A percentile compares a stretch with the other conserved stretches of the same genome.
phyloP scores from a whole-genome alignment of 2,888 invertebrate species.

The Diplolepis rosae region DNA sequence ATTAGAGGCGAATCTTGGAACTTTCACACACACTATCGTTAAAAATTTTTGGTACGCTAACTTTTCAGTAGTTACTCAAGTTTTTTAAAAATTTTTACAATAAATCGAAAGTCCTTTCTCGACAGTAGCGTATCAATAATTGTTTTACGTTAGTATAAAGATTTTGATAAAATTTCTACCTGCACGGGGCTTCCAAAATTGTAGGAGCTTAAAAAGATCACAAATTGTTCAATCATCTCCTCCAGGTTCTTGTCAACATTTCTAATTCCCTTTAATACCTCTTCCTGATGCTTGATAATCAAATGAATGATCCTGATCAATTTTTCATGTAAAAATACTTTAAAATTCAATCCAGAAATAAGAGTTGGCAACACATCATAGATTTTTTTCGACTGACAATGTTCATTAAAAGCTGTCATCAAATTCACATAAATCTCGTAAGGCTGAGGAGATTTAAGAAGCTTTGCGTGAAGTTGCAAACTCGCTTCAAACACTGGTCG shows the following conservation, averaged over 20 bases:
- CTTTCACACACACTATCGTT: no score
- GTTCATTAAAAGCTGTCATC: slow-evolving; percentile 60
- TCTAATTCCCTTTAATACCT: slow-evolving; percentile 61
- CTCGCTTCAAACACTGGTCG: slow-evolving; percentile 68
- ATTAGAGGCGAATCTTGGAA: no score
- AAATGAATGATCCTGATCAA: slow-evolving; percentile 63
- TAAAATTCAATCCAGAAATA: slow-evolving; percentile 67
- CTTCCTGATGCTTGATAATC: slow-evolving; percentile 63
- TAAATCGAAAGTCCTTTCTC: no score
- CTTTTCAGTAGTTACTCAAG: no score
- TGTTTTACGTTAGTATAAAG: no score
- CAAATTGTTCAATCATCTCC: slow-evolving; percentile 66
- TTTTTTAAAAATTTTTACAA: no score
- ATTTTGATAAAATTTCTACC: neutral
- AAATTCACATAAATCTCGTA: slow-evolving; percentile 61
- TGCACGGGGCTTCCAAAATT: slow-evolving; percentile 17
- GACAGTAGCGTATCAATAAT: no score
- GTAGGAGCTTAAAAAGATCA: slow-evolving; percentile 59
- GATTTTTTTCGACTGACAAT: slow-evolving; percentile 59
- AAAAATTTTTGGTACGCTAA: no score
- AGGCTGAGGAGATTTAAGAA: slow-evolving; percentile 48
- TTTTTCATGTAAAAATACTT: slow-evolving; percentile 68
- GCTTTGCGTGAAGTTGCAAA: slow-evolving; percentile 63
- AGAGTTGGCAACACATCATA: slow-evolving; percentile 63
- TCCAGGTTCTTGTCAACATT: slow-evolving; percentile 61